Evolutionary conservation across 2,797 vertebrate species (phyloP).

Genomic region (Peromyscus eremicus): DNA sequence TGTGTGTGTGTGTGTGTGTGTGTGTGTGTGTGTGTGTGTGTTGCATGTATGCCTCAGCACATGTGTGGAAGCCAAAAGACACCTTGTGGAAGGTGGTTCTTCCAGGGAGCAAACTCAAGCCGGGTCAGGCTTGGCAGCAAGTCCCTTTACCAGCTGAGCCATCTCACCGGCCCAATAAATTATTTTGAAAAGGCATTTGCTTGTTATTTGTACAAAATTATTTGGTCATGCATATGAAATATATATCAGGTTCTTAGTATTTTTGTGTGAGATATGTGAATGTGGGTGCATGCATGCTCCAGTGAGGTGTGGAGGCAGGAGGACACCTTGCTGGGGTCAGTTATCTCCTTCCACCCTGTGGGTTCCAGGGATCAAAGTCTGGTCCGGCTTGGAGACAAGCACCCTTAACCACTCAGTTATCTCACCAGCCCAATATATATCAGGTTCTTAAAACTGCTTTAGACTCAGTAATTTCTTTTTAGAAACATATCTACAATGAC

Average conservation of each 20-base stretch:
- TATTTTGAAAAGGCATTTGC: constrained; percentile 25
- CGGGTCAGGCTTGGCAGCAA: background rate
- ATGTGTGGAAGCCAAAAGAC: background rate
- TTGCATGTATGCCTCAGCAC: background rate
- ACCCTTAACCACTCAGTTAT: background rate
- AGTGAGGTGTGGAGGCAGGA: background rate
- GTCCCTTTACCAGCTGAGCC: background rate
- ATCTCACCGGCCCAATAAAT: background rate
- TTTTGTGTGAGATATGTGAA: background rate
- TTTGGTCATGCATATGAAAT: background rate
- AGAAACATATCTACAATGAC: background rate
- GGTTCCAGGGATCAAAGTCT: background rate
- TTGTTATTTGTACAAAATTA: constrained; percentile 20
- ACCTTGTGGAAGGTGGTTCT: background rate
- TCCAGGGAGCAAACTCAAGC: too few relatives aligned
- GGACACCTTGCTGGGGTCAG: background rate
- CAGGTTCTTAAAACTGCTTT: constrained; percentile 45
- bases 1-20: background rate
- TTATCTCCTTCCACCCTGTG: background rate
- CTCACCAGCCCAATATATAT: background rate
- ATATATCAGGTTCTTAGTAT: background rate
- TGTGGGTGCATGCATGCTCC: background rate
- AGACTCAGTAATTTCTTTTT: constrained; percentile 33
- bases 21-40: background rate
- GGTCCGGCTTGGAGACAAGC: background rate